phyloP scores from a whole-genome alignment of 1,140 invertebrate genomes.

The Epicauta chinensis region DNA sequence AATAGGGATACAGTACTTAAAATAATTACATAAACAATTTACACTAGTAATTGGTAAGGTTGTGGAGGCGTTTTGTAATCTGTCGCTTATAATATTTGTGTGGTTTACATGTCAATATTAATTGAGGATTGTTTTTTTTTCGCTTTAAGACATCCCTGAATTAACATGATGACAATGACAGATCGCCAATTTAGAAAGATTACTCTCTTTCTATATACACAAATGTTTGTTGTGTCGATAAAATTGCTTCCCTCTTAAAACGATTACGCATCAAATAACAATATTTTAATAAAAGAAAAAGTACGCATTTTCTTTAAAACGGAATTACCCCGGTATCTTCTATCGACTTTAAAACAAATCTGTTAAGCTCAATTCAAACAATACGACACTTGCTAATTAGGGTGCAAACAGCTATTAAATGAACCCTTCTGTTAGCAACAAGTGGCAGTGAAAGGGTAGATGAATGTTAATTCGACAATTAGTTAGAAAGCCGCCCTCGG shows the following conservation, averaged over 20 bases:
- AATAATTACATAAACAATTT: constrained; percentile 38
- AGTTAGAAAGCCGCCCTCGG: neutral
- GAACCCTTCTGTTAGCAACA: neutral
- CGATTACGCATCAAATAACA: constrained; percentile 4
- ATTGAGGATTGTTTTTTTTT: constrained; percentile 3
- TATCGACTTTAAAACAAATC: constrained; percentile 1
- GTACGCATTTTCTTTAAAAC: no score
- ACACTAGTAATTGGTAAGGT: constrained; percentile 27
- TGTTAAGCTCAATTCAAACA: neutral
- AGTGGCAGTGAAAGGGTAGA: neutral
- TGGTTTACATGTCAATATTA: constrained; percentile 15
- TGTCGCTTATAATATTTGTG: constrained; percentile 8
- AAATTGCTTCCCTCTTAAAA: constrained; percentile 13
- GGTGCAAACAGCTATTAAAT: neutral
- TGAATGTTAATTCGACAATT: constrained; percentile 8
- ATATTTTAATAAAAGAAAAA: no score
- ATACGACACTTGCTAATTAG: neutral
- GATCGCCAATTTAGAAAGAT: constrained; percentile 22
- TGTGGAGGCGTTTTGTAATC: constrained; percentile 25
- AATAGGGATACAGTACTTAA: constrained; percentile 42
- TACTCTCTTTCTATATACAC: constrained; percentile 21
- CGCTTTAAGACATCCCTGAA: constrained; percentile 10
- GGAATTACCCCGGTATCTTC: no score
- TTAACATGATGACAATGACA: constrained; percentile 16
- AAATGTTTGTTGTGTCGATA: constrained; percentile 20